phyloP scores from a whole-genome alignment of 2,113 vertebrate genomes.

The Pseudopipra pipra region DNA sequence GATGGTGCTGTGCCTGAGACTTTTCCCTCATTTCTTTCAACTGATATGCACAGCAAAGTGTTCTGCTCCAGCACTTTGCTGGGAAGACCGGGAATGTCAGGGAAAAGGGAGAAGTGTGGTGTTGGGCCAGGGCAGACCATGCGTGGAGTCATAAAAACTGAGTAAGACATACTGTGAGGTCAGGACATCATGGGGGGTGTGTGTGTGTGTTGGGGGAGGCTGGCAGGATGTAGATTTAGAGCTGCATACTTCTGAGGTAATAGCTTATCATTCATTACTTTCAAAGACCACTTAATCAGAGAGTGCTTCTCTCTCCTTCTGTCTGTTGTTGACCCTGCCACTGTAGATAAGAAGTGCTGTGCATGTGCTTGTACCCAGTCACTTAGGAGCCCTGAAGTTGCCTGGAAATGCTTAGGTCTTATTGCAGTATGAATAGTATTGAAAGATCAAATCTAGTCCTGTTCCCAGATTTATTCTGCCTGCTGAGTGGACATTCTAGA shows the following conservation, averaged over 20 bases:
- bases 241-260: constrained; percentile 7
- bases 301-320: background rate
- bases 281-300: constrained; percentile 17
- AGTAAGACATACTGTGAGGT: background rate
- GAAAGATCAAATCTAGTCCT: background rate
- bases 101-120: background rate
- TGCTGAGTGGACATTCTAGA: accelerated
- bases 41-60: background rate
- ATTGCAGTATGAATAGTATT: background rate
- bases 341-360: background rate
- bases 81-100: background rate
- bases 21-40: background rate
- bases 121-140: background rate
- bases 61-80: background rate
- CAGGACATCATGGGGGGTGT: accelerated
- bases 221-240: background rate
- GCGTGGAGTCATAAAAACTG: background rate
- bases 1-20: background rate
- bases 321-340: constrained; percentile 13
- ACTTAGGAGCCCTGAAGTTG: background rate
- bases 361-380: background rate
- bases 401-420: background rate
- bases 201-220: background rate
- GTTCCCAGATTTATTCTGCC: background rate
- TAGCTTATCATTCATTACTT: constrained; percentile 15